These are phyloP conservation scores for Synanthedon andrenaeformis DNA, from an alignment of 2,888 invertebrate species.

Conservation along the genomic window DNA sequence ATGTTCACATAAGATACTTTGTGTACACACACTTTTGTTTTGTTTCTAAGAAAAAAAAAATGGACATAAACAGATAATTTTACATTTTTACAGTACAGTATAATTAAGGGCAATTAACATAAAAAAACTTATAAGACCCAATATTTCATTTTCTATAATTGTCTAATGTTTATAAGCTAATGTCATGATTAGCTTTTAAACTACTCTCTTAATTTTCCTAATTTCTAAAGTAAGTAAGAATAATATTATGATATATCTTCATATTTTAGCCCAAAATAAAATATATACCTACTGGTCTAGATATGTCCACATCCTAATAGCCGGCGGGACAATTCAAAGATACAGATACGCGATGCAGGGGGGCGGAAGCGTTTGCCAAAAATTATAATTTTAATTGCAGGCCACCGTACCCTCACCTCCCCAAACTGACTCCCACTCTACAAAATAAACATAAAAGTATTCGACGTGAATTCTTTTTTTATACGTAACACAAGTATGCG, in stretches of 20 bases:
- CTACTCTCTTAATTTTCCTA: too few species aligned
- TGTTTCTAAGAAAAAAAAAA: not conserved
- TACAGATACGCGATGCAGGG: conserved; percentile 53
- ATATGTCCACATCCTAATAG: conserved; percentile 21
- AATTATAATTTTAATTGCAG: conserved; percentile 69
- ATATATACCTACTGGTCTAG: not conserved
- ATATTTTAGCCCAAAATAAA: too few species aligned
- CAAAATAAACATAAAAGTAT: conserved; percentile 1
- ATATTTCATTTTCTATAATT: too few species aligned
- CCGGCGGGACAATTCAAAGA: conserved; percentile 56
- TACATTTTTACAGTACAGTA: not conserved
- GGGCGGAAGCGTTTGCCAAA: conserved; percentile 62
- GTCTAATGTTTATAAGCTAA: too few species aligned
- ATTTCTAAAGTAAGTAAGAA: too few species aligned
- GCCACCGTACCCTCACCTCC: conserved; percentile 28
- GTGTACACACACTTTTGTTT: not conserved
- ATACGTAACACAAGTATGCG: not conserved
- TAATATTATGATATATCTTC: too few species aligned
- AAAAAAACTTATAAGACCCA: too few species aligned
- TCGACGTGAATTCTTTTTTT: conserved; percentile 10
- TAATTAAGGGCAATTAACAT: too few species aligned
- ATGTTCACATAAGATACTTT: too few species aligned
- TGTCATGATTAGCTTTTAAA: too few species aligned
- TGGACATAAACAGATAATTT: not conserved
- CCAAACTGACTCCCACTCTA: conserved; percentile 9